A percentile compares a stretch with the other conserved stretches of the same genome.
phyloP scores from a whole-genome alignment of 2,888 invertebrate genomes.

The Nesidiocoris tenuis region DNA sequence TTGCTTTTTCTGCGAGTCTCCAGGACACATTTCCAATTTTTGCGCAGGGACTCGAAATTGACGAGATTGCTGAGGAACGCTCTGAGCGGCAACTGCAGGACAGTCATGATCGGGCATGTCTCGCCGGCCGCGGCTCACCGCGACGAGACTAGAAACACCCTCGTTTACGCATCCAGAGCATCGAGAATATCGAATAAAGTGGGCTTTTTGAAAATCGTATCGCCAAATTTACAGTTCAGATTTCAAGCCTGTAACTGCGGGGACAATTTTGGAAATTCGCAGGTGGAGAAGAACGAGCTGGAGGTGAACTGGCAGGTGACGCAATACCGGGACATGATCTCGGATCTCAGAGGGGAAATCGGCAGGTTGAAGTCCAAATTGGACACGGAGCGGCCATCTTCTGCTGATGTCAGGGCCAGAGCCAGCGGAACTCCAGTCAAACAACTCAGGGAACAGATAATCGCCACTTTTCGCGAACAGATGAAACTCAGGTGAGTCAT shows the following conservation, averaged over 20 bases:
- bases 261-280: conserved; percentile 43
- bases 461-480: conserved; percentile 86
- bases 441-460: conserved; percentile 76
- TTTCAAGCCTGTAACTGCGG: too few species aligned
- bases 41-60: conserved; percentile 83
- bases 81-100: conserved; percentile 86
- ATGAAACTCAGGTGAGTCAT: conserved; percentile 71
- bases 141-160: conserved; percentile 90
- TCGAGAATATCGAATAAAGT: conserved; percentile 90
- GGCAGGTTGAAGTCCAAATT: conserved; percentile 75
- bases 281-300: conserved; percentile 66
- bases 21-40: too few species aligned
- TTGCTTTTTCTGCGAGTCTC: too few species aligned
- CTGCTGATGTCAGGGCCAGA: conserved; percentile 43
- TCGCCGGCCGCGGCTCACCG: conserved; percentile 78
- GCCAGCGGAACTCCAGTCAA: conserved; percentile 50
- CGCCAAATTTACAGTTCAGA: neutral
- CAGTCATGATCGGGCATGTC: conserved; percentile 96
- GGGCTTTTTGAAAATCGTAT: conserved; percentile 12
- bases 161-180: conserved; percentile 91
- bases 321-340: conserved; percentile 79
- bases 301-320: conserved; percentile 76
- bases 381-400: conserved; percentile 56
- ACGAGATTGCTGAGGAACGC: conserved; percentile 86
- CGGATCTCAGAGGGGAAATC: conserved; percentile 81